A percentile compares a stretch with the other conserved stretches of the same genome.
Conservation (phyloP, 2,113 vertebrate species). For the Mus spicilegus region DNA sequence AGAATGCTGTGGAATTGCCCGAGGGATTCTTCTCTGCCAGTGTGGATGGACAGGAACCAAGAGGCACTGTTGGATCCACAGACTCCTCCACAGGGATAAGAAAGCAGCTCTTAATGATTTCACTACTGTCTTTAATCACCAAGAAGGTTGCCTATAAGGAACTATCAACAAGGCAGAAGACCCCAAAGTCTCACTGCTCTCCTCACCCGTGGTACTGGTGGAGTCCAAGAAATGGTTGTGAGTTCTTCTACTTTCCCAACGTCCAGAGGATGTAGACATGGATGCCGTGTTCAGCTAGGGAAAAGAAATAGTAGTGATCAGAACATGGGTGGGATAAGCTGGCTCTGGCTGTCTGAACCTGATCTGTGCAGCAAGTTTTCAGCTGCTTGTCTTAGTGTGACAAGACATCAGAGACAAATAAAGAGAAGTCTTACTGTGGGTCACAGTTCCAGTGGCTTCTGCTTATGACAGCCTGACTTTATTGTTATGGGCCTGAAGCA, state of each 20-base stretch:
- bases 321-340: neutral
- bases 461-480: neutral
- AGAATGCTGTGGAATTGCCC: neutral
- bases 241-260: neutral
- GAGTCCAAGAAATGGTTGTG: neutral
- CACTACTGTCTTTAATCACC: neutral
- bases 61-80: neutral
- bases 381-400: neutral
- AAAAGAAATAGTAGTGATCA: neutral
- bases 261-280: neutral
- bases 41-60: neutral
- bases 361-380: neutral
- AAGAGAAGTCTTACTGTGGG: neutral
- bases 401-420: neutral
- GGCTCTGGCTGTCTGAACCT: neutral
- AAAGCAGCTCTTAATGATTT: neutral
- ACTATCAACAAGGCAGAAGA: neutral
- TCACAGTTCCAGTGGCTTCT: neutral
- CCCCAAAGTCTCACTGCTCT: neutral
- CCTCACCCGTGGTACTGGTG: neutral
- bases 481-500: neutral
- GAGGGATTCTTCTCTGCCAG: neutral
- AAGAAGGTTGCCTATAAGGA: neutral
- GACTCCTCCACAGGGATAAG: neutral
- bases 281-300: neutral